These are phyloP conservation scores for Coecobrya sp. DNA, from an alignment of 2,888 invertebrate genomes.

Conservation along the genomic window DNA sequence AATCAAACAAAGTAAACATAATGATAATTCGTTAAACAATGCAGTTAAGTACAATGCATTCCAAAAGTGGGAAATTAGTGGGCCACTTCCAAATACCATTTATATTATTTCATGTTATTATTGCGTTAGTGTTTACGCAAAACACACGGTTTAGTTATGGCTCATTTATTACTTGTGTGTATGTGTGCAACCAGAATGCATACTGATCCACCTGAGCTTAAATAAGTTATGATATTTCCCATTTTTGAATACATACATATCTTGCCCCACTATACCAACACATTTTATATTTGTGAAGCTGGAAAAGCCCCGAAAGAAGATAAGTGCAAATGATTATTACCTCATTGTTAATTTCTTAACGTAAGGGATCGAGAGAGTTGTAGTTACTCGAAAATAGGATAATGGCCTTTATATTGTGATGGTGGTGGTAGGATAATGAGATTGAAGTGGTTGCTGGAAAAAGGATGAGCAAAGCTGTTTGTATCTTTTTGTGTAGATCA, in stretches of 20 bases:
- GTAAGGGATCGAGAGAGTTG: conserved; percentile 1
- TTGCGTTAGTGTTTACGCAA: background rate
- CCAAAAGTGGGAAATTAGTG: too few species aligned
- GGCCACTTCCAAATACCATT: too few species aligned
- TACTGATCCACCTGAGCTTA: conserved; percentile 23
- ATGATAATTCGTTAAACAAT: too few species aligned
- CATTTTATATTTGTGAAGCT: background rate
- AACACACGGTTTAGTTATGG: background rate
- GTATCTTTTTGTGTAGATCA: conserved; percentile 15
- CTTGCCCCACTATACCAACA: background rate
- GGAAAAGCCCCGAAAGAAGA: background rate
- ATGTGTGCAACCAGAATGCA: conserved; percentile 39
- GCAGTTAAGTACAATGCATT: too few species aligned
- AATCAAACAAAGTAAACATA: too few species aligned
- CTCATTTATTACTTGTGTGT: conserved; percentile 4
- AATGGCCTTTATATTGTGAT: conserved; percentile 62
- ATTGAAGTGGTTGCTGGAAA: conserved; percentile 71
- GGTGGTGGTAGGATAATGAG: conserved; percentile 66
- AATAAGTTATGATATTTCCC: background rate
- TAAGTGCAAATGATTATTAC: conserved; percentile 32
- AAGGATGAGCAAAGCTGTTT: conserved; percentile 42
- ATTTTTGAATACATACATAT: background rate
- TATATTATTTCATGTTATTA: background rate
- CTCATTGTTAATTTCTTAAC: conserved; percentile 47
- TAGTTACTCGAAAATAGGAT: conserved; percentile 30